These are phyloP conservation scores for Halichoeres trimaculatus DNA, from an alignment of 2,113 vertebrate genomes.

Conservation along the genomic window DNA sequence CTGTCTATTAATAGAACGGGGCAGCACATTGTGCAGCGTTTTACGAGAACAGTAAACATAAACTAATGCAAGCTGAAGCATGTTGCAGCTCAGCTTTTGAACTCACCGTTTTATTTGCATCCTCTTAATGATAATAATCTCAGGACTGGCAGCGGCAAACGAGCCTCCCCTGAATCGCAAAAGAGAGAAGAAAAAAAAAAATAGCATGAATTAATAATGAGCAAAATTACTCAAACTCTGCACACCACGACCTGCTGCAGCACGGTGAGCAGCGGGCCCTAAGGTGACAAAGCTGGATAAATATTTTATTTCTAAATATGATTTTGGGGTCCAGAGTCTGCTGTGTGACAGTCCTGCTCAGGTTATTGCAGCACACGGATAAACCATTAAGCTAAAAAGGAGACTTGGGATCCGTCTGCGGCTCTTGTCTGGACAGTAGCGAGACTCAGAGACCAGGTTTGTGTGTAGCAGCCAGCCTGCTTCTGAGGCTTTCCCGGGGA, in stretches of 20 bases:
- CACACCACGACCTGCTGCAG: slow-evolving; percentile 69
- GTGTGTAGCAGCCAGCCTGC: slow-evolving; percentile 30
- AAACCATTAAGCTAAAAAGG: slow-evolving; percentile 41
- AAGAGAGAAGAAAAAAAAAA: slow-evolving; percentile 45
- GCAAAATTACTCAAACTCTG: slow-evolving; percentile 80
- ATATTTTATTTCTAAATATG: slow-evolving; percentile 83
- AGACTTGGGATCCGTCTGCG: slow-evolving; percentile 25
- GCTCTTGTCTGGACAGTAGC: slow-evolving; percentile 39
- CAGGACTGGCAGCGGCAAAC: slow-evolving; percentile 42
- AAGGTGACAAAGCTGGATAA: slow-evolving; percentile 78
- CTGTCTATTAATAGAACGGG: slow-evolving; percentile 7
- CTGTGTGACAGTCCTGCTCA: slow-evolving; percentile 36
- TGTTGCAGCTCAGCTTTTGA: slow-evolving; percentile 41
- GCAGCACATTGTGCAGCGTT: slow-evolving; percentile 2
- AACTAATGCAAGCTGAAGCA: slow-evolving; percentile 26
- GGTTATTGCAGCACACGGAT: slow-evolving; percentile 38
- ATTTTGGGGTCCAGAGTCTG: slow-evolving; percentile 58
- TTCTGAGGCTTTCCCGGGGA: slow-evolving; percentile 16
- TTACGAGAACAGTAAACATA: not conserved
- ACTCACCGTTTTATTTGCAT: slow-evolving; percentile 59
- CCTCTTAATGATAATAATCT: slow-evolving; percentile 69
- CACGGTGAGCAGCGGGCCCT: slow-evolving; percentile 69
- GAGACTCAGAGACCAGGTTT: slow-evolving; percentile 33
- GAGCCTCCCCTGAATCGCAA: slow-evolving; percentile 66
- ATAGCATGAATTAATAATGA: slow-evolving; percentile 81